A percentile compares a stretch with the other conserved stretches of the same genome.
Conservation (phyloP, 1,140 invertebrate species). For the Melipona quadrifasciata region DNA sequence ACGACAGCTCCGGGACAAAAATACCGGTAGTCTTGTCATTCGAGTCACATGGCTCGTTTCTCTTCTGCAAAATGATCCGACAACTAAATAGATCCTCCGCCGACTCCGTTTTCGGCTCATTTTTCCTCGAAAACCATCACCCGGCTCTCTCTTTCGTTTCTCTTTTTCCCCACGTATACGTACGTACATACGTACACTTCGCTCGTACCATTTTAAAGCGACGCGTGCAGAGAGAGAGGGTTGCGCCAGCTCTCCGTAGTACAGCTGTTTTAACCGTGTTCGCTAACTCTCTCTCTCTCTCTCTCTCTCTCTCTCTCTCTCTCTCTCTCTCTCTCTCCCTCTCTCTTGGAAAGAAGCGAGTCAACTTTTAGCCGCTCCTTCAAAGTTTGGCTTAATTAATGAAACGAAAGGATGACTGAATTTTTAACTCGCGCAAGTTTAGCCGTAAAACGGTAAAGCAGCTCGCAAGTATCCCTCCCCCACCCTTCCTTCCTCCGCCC, state of each 20-base stretch:
- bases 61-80: conserved; percentile 32
- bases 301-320: neutral
- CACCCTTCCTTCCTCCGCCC: no score
- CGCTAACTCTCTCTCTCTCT: neutral
- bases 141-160: neutral
- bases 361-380: conserved; percentile 34
- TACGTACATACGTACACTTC: no score
- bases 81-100: neutral
- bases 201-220: neutral
- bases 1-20: neutral
- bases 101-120: neutral
- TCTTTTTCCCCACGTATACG: neutral
- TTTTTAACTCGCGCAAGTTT: neutral
- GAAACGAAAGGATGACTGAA: conserved; percentile 7
- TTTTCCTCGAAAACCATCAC: neutral
- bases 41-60: conserved; percentile 25
- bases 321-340: conserved; percentile 24
- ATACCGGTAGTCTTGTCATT: neutral
- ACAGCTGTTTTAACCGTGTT: conserved; percentile 38
- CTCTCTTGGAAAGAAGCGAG: neutral
- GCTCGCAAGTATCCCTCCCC: neutral
- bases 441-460: neutral
- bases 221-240: neutral
- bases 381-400: conserved; percentile 36
- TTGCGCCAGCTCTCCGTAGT: neutral